Evolutionary conservation across 2,888 invertebrate genomes (phyloP), one percentile per base, ranked within the genome.

Genomic region (Nomada lathburiana): DNA sequence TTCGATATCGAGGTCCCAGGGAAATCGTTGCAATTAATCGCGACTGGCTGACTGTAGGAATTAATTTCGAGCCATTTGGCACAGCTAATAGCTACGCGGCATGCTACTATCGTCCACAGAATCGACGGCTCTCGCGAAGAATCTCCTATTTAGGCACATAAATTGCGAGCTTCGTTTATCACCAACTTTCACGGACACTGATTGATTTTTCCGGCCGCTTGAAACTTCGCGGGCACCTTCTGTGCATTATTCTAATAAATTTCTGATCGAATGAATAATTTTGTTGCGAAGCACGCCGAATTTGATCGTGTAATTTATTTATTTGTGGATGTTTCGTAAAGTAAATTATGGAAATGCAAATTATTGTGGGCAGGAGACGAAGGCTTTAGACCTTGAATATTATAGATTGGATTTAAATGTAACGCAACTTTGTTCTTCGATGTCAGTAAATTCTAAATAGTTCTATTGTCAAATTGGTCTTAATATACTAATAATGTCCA

Each of bases 21-120:
- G 11, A 62, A 69, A 82, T 76, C 65, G 73, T 57, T 36, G 69
- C 68, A 36, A 82, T 76, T 60, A 73, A 83, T 83, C 82, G 82
- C 44, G 47, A 23, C 44, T 42, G 52, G 44, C 55, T 36, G 72
- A 76, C 69, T 47, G 72, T 44, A 26, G 65, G 68, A 82, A 82
- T 82, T 82, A 82, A 82, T 72, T 71, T 82, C 57, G 50, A n/a
- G 68, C 53, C 68, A 36, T 64, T 63, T 69, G 76, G 52, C 16
- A 13, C 68, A 11, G 42, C 71, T 76, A 76, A 81, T 81, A 72
- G 60, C 67, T 63, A 55, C 59, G 65, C 16, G 65, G 70, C 29
- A 36, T 11, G 68, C 68, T 57, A 68, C 68, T 57, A 68, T 62
- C 52, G 62, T 50, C 67, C 67, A 57, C 53, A 55, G 20, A 63